These are phyloP conservation scores for Stramonita haemastoma DNA, from an alignment of 2,888 invertebrate genomes.

Conservation along the genomic window DNA sequence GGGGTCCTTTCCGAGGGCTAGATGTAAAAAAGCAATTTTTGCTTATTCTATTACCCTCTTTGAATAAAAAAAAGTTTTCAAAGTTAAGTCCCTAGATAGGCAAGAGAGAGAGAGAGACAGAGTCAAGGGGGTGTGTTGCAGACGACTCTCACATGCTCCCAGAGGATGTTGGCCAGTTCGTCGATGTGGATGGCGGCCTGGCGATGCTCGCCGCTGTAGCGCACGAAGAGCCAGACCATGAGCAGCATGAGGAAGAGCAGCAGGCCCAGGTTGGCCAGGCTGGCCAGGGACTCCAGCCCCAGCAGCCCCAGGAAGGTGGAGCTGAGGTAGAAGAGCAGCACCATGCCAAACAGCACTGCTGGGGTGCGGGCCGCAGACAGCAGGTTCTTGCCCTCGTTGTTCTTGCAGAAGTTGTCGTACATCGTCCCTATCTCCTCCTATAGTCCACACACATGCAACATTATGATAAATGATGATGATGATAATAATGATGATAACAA, in stretches of 20 bases:
- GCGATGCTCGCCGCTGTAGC: conserved; percentile 94
- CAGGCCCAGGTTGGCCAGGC: conserved; percentile 73
- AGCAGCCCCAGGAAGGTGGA: conserved; percentile 81
- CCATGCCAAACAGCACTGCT: conserved; percentile 90
- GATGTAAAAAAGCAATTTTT: too few relatives aligned
- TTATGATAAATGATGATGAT: too few relatives aligned
- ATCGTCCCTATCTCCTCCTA: conserved; percentile 36
- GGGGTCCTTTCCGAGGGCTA: too few relatives aligned
- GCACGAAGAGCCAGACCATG: conserved; percentile 74
- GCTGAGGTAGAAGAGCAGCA: conserved; percentile 92
- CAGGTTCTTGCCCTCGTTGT: conserved; percentile 99
- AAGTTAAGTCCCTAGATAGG: neutral
- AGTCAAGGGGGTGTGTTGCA: neutral
- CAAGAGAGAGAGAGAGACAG: neutral
- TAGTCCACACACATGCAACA: too few relatives aligned
- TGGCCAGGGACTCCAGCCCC: conserved; percentile 74
- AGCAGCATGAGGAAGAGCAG: conserved; percentile 69
- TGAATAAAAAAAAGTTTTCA: too few relatives aligned
- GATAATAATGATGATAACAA: too few relatives aligned
- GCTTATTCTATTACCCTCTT: too few relatives aligned
- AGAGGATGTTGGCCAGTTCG: conserved; percentile 89
- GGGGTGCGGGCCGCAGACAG: conserved; percentile 98
- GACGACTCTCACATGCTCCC: conserved; percentile 84
- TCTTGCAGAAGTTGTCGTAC: conserved; percentile 86
- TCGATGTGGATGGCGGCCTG: conserved; percentile 93